Percentiles rank a stretch among this genome's conserved stretches.
Evolutionary conservation across 2,113 vertebrate species (phyloP).

Genomic region (Helogale parvula): DNA sequence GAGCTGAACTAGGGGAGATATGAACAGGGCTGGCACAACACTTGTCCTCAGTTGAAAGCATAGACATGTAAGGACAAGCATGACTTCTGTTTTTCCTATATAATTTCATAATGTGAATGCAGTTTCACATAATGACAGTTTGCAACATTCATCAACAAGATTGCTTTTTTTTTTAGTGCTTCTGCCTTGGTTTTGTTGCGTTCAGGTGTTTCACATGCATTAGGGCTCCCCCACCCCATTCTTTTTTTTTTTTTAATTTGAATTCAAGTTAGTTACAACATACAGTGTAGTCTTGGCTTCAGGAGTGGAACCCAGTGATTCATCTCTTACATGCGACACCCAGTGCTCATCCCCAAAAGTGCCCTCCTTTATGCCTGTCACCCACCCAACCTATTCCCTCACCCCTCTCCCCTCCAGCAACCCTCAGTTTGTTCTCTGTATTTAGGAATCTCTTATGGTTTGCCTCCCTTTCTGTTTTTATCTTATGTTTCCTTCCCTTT

Average conservation of each 20-base stretch:
- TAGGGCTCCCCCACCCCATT: background rate
- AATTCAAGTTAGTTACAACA: too few relatives aligned
- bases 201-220: background rate
- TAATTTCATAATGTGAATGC: background rate
- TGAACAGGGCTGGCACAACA: background rate
- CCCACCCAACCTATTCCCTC: too few relatives aligned
- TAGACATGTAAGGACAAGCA: background rate
- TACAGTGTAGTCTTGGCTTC: too few relatives aligned
- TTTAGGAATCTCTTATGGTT: too few relatives aligned
- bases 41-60: background rate
- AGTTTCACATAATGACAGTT: background rate
- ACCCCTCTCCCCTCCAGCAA: too few relatives aligned
- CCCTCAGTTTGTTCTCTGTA: too few relatives aligned
- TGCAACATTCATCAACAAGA: background rate
- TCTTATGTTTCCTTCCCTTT: too few relatives aligned
- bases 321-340: too few relatives aligned
- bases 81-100: background rate
- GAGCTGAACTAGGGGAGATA: background rate
- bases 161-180: background rate
- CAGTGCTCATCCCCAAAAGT: too few relatives aligned
- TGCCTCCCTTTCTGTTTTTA: too few relatives aligned
- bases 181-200: slow-evolving; percentile 24
- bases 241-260: background rate
- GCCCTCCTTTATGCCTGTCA: too few relatives aligned
- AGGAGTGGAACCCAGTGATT: too few relatives aligned